A percentile compares a stretch with the other conserved stretches of the same genome.
Evolutionary conservation across 1,140 invertebrate species (phyloP).

Genomic region (Littorina saxatilis): DNA sequence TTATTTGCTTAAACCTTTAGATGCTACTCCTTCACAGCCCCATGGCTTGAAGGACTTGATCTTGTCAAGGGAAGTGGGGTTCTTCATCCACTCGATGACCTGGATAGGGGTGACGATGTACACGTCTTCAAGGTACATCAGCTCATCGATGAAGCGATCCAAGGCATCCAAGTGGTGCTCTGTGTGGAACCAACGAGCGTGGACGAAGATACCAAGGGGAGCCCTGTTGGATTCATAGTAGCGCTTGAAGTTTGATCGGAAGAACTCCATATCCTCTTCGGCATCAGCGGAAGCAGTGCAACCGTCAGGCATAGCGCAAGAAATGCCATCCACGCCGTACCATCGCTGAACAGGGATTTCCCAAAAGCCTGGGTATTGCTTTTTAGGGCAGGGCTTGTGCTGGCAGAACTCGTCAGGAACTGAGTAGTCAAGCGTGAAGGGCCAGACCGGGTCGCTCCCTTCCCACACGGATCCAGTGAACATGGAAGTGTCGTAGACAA

Average conservation of each 20-base stretch:
- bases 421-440: slow-evolving; percentile 94
- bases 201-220: slow-evolving; percentile 64
- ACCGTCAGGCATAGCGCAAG: slow-evolving; percentile 59
- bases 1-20: too few species aligned
- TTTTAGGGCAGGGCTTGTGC: slow-evolving; percentile 51
- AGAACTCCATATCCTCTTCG: slow-evolving; percentile 96
- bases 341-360: slow-evolving; percentile 54
- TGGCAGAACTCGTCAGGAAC: slow-evolving; percentile 47
- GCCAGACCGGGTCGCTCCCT: slow-evolving; percentile 86
- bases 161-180: slow-evolving; percentile 77
- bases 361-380: slow-evolving; percentile 59
- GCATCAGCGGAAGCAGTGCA: slow-evolving; percentile 53
- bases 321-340: slow-evolving; percentile 76
- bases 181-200: slow-evolving; percentile 65
- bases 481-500: slow-evolving; percentile 92
- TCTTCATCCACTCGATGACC: slow-evolving; percentile 98
- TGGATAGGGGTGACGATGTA: slow-evolving; percentile 96
- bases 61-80: slow-evolving; percentile 88
- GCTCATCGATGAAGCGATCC: slow-evolving; percentile 96
- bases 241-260: slow-evolving; percentile 96
- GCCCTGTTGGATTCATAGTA: slow-evolving; percentile 84
- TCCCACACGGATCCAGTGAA: slow-evolving; percentile 88
- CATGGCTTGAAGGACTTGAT: slow-evolving; percentile 79
- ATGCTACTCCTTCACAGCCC: slow-evolving; percentile 51
- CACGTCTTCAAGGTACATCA: slow-evolving; percentile 92